A percentile compares a stretch with the other conserved stretches of the same genome.
Conservation (phyloP, 1,140 invertebrate species). For the Phymorhynchus buccinoides region DNA sequence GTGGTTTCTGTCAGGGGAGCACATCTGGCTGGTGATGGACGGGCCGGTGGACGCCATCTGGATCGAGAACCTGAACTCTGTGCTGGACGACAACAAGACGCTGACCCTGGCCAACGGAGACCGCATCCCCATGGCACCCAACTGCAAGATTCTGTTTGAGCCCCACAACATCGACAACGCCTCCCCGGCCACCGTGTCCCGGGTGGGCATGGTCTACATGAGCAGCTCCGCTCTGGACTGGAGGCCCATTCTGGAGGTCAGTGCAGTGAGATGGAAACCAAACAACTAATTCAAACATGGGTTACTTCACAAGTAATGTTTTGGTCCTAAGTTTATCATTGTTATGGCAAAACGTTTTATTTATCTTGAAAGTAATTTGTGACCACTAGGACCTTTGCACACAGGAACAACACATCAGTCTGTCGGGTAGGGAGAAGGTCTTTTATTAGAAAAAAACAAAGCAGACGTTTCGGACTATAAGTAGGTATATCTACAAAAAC, state of each 20-base stretch:
- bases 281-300: too few relatives aligned
- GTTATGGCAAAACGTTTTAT: too few relatives aligned
- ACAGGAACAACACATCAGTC: too few relatives aligned
- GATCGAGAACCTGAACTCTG: slow-evolving; percentile 74
- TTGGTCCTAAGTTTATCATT: too few relatives aligned
- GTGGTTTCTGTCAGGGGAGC: slow-evolving; percentile 60
- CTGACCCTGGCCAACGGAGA: slow-evolving; percentile 73
- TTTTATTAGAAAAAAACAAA: too few relatives aligned
- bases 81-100: slow-evolving; percentile 74
- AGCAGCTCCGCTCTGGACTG: slow-evolving; percentile 70
- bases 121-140: slow-evolving; percentile 72
- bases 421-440: too few relatives aligned
- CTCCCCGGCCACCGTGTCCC: slow-evolving; percentile 73
- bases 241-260: slow-evolving; percentile 70
- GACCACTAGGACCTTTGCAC: too few relatives aligned
- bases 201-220: slow-evolving; percentile 74
- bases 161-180: slow-evolving; percentile 74
- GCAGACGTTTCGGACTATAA: too few relatives aligned
- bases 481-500: too few relatives aligned
- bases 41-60: slow-evolving; percentile 74
- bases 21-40: slow-evolving; percentile 75
- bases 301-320: too few relatives aligned
- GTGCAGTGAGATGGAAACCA: too few relatives aligned
- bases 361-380: too few relatives aligned
- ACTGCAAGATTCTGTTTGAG: slow-evolving; percentile 73